Conservation (phyloP, 2,113 vertebrate genomes). For the Cacatua alba region DNA sequence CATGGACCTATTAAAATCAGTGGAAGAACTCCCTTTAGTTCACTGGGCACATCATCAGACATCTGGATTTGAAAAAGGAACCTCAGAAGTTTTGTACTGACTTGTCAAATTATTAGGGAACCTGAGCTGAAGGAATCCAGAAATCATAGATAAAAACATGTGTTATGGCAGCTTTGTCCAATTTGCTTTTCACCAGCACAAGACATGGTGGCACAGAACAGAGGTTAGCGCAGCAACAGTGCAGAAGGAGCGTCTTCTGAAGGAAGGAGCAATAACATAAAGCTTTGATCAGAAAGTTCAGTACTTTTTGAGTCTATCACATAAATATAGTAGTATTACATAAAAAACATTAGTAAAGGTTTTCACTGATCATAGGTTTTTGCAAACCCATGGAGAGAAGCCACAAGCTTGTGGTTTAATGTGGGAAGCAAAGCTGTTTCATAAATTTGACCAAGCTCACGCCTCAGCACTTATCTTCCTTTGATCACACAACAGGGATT, state of each 20-base stretch:
- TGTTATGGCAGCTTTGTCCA: neutral
- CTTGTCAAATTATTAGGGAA: neutral
- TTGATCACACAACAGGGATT: neutral
- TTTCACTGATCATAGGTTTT: neutral
- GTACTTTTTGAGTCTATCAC: neutral
- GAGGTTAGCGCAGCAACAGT: neutral
- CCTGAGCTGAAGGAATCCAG: neutral
- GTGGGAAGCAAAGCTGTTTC: neutral
- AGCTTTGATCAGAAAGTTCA: neutral
- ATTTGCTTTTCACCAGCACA: neutral
- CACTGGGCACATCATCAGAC: neutral
- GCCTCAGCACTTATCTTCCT: neutral
- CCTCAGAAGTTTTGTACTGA: neutral
- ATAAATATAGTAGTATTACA: neutral
- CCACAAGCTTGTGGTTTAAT: neutral
- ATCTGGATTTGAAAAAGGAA: neutral
- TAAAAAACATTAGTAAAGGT: neutral
- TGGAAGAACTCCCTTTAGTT: neutral
- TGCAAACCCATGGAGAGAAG: neutral
- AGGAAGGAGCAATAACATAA: neutral
- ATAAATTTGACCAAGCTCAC: neutral
- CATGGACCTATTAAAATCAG: neutral
- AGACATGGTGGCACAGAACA: rapidly evolving
- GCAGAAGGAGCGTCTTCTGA: neutral
- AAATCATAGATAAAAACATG: neutral